phyloP scores from a whole-genome alignment of 2,113 vertebrate species.

The Melanostigma gelatinosum region DNA sequence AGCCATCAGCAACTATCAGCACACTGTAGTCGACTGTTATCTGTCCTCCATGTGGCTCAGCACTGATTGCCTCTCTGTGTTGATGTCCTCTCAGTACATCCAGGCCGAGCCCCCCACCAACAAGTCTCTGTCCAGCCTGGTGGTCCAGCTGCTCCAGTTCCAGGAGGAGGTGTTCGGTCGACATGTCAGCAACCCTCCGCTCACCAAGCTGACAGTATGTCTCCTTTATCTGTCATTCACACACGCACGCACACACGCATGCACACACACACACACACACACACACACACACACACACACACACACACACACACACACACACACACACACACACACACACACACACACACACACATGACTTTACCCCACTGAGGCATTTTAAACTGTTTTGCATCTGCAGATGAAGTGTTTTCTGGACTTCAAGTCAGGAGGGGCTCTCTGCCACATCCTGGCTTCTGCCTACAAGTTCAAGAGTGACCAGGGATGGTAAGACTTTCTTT shows the following conservation, averaged over 20 bases:
- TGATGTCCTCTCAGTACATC: slow-evolving; percentile 86
- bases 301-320: not conserved
- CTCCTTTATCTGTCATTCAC: slow-evolving; percentile 16
- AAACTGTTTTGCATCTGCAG: slow-evolving; percentile 76
- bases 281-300: not conserved
- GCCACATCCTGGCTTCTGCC: slow-evolving; percentile 96
- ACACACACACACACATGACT: not conserved
- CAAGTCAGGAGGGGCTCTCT: slow-evolving; percentile 95
- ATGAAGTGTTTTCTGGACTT: slow-evolving; percentile 99
- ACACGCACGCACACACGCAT: not conserved
- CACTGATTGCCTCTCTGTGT: slow-evolving; percentile 4
- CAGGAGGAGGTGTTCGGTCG: slow-evolving; percentile 98
- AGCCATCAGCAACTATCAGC: not conserved
- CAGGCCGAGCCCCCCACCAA: slow-evolving; percentile 97
- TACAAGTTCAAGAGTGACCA: slow-evolving; percentile 99
- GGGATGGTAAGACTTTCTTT: slow-evolving; percentile 91
- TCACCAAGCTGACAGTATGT: slow-evolving; percentile 92
- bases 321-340: too few relatives aligned
- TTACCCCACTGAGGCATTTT: not conserved
- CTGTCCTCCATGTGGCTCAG: not conserved
- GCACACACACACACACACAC: too few relatives aligned
- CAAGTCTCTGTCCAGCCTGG: slow-evolving; percentile 96
- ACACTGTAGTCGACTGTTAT: not conserved
- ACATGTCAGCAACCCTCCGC: slow-evolving; percentile 97
- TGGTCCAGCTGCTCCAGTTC: slow-evolving; percentile 96